Percentiles rank a stretch among this genome's conserved stretches.
Evolutionary conservation across 2,888 invertebrate genomes (phyloP).

Genomic region (Proisotoma minuta): DNA sequence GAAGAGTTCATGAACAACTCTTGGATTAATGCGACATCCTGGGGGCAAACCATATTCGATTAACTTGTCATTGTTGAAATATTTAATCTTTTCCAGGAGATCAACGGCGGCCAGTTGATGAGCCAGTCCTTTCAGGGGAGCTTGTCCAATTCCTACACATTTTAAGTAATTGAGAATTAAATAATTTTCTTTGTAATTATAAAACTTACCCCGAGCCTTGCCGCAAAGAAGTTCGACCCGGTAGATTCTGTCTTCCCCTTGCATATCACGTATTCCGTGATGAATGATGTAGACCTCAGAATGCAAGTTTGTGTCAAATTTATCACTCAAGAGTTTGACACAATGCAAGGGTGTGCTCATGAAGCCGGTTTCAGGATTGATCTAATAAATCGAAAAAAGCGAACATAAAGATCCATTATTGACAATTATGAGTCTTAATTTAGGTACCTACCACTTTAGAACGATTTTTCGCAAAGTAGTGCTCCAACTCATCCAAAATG

Average conservation of each 20-base stretch:
- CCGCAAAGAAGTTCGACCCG: conserved; percentile 26
- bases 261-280: too few species aligned
- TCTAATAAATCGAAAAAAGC: too few species aligned
- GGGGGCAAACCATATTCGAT: conserved; percentile 29
- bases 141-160: conserved; percentile 34
- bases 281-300: conserved; percentile 6
- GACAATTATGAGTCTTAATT: too few species aligned
- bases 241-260: not conserved
- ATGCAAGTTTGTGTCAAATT: conserved; percentile 20
- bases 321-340: conserved; percentile 23
- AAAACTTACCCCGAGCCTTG: conserved; percentile 19
- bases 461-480: conserved; percentile 14
- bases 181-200: not conserved
- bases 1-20: conserved; percentile 28
- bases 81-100: conserved; percentile 27
- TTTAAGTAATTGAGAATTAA: not conserved
- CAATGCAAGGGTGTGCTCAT: conserved; percentile 30
- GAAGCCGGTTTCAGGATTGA: conserved; percentile 23
- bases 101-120: conserved; percentile 38
- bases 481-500: conserved; percentile 17
- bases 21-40: conserved; percentile 29
- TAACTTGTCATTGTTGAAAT: conserved; percentile 8
- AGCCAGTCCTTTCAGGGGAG: conserved; percentile 22
- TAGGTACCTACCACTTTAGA: conserved; percentile 8
- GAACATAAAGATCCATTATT: too few species aligned